A percentile compares a stretch with the other conserved stretches of the same genome.
Evolutionary conservation across 2,888 invertebrate species (phyloP).

Genomic region (Papilio elwesi): DNA sequence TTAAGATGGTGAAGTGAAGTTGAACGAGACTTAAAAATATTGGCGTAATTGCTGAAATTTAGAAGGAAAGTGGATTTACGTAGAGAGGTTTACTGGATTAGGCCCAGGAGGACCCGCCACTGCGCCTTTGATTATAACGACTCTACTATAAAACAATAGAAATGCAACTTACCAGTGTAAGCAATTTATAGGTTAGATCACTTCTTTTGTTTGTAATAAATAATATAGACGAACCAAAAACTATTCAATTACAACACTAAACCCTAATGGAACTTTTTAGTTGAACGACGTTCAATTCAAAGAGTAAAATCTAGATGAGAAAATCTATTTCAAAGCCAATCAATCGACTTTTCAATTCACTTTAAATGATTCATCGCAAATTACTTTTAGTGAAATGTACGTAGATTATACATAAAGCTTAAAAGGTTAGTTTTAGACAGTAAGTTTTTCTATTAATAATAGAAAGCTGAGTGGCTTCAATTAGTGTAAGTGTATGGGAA

Average conservation of each 20-base stretch:
- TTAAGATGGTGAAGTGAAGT: no score
- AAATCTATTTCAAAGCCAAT: conserved; percentile 18
- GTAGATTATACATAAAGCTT: conserved; percentile 2
- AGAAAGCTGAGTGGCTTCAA: neutral
- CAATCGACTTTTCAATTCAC: conserved; percentile 19
- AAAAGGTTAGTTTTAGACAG: neutral
- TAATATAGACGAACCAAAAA: neutral
- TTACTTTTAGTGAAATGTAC: conserved; percentile 28
- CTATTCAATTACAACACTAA: conserved; percentile 11
- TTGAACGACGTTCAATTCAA: conserved; percentile 11
- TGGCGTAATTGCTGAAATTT: no score
- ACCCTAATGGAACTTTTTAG: conserved; percentile 12
- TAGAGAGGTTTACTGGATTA: no score
- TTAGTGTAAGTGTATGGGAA: neutral
- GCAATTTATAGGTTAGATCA: neutral
- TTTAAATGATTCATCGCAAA: conserved; percentile 22
- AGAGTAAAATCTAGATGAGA: conserved; percentile 26
- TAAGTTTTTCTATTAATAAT: neutral
- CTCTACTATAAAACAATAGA: no score
- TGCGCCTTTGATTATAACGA: no score
- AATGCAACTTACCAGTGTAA: no score
- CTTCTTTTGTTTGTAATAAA: neutral
- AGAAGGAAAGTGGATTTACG: no score
- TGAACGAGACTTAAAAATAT: no score
- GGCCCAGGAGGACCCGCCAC: no score